Base-by-base conservation (phyloP, 1,140 invertebrate genomes). In the Mercenaria mercenaria region DNA sequence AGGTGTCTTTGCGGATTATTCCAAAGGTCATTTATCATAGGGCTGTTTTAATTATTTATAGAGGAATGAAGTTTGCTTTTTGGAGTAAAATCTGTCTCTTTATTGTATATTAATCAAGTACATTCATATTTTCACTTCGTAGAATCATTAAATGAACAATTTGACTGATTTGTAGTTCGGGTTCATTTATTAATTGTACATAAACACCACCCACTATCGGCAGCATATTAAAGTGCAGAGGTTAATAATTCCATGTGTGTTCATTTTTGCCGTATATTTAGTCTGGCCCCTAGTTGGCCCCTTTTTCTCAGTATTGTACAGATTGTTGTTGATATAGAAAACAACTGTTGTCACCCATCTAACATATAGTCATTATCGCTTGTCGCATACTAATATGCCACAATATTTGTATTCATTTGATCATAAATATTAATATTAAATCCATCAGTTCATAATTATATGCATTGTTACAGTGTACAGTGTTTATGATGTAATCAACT, bases 221-320 rank as follows among this genome's bases (percentile, higher is more conserved):
- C 80, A 82, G 80, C 80, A 82, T 64, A 80, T 80, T 15, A 1
- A 61, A 64, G 61, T 64, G 56, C 56, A 32, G 64, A 67, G 56
- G 61, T 67, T 67, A 85, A 34, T 26, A 72, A 85, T 67, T 85
- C 82, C 82, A 52, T 69, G 82, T 85, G 82, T 85, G 82, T 85
- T 85, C 82, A 85, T 79, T 72, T 72, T 85, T 85, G 47, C 61
- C 37, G 64, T 85, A 37, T 82, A 82, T 82, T 82, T 82, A 67
- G 26, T 64, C 80, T 34, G 29, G 67, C 26, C 43, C 61, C 39
- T 69, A 34, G 20, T 1, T 32, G 61, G 61, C 82, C 67, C 18
- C 20, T 56, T 50, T 72, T 72, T 85, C 82, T 85, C 82, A 85
- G 82, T 85, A 85, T 85, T 85, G 64, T 85, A 85, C 43, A 85